These are phyloP conservation scores for Phyllotreta cruciferae DNA, from an alignment of 2,888 invertebrate species.

Conservation along the genomic window DNA sequence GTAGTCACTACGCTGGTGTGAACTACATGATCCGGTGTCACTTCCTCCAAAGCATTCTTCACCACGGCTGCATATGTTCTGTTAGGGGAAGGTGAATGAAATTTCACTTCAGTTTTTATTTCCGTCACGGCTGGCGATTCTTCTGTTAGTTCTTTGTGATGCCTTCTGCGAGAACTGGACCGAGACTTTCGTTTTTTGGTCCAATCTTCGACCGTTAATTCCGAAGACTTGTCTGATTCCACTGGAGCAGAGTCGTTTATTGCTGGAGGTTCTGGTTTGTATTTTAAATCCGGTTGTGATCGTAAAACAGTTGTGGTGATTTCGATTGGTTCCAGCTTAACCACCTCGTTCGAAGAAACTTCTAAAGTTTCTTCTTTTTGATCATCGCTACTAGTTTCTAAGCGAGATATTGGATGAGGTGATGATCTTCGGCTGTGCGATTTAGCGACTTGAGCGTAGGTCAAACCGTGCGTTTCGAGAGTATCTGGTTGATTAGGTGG, in stretches of 20 bases:
- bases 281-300: background rate
- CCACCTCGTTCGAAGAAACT: background rate
- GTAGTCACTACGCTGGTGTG: conserved; percentile 5
- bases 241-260: no score
- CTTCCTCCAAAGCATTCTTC: conserved; percentile 14
- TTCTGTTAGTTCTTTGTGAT: conserved; percentile 8
- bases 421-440: conserved; percentile 46
- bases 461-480: conserved; percentile 30
- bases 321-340: background rate
- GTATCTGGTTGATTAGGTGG: background rate
- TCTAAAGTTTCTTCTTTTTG: background rate
- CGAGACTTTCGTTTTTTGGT: conserved; percentile 4
- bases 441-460: conserved; percentile 46
- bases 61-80: conserved; percentile 25
- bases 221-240: conserved; percentile 4
- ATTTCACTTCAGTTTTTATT: conserved; percentile 3
- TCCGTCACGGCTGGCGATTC: background rate
- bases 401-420: conserved; percentile 30
- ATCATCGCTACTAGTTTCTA: conserved; percentile 1
- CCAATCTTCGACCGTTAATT: background rate
- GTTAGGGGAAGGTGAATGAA: conserved; percentile 11
- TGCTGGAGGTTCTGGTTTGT: background rate
- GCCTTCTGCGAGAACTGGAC: conserved; percentile 17
- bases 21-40: conserved; percentile 3
- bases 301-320: no score